Evolutionary conservation across 2,113 vertebrate species (phyloP).

Genomic region (Corythoichthys haematopterus): DNA sequence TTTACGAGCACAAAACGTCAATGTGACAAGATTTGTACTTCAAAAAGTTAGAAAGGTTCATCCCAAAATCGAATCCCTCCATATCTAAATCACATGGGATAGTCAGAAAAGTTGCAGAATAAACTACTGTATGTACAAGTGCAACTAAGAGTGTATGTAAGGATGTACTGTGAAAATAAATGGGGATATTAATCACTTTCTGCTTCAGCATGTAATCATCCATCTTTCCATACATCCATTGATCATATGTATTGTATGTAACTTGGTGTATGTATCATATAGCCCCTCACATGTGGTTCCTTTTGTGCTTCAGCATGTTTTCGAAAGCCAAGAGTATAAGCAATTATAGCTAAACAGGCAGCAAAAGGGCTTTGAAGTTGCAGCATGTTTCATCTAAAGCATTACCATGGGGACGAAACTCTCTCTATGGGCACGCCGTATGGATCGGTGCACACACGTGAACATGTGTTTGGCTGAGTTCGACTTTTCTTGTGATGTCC

Average conservation of each 20-base stretch:
- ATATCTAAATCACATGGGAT: not conserved
- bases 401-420: slow-evolving; percentile 33
- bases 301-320: slow-evolving; percentile 47
- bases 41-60: not conserved
- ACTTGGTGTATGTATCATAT: slow-evolving; percentile 56
- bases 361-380: slow-evolving; percentile 57
- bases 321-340: slow-evolving; percentile 59
- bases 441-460: slow-evolving; percentile 3
- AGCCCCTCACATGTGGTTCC: slow-evolving; percentile 62
- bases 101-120: not conserved
- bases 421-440: slow-evolving; percentile 25
- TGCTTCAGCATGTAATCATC: slow-evolving; percentile 38
- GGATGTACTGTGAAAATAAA: slow-evolving; percentile 1
- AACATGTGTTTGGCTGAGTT: slow-evolving; percentile 3
- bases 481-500: slow-evolving; percentile 37
- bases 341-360: slow-evolving; percentile 62
- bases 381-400: slow-evolving; percentile 52
- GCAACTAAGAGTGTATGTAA: not conserved
- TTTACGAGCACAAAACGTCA: slow-evolving; percentile 26
- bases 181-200: slow-evolving; percentile 56
- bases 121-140: not conserved
- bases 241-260: slow-evolving; percentile 37
- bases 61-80: slow-evolving; percentile 13
- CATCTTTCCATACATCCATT: slow-evolving; percentile 14
- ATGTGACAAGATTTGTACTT: slow-evolving; percentile 14